Percentiles rank a stretch among this genome's conserved stretches.
phyloP scores from a whole-genome alignment of 2,888 invertebrate species.

The Brenthis hecate region DNA sequence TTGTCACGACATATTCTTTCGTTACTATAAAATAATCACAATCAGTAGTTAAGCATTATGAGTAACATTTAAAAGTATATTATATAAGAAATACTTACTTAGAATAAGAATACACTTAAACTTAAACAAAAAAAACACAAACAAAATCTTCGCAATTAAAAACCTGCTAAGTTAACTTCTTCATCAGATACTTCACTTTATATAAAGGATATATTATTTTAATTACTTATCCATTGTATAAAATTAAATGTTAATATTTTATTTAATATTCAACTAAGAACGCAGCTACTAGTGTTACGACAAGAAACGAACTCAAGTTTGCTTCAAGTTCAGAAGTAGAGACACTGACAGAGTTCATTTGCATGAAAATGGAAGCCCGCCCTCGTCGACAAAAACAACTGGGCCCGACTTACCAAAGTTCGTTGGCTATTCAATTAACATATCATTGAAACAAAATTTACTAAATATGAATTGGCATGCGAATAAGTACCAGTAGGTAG shows the following conservation, averaged over 20 bases:
- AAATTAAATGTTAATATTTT: neutral
- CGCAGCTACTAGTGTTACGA: conserved; percentile 40
- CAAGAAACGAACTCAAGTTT: conserved; percentile 37
- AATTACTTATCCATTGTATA: neutral
- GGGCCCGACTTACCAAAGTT: conserved; percentile 69
- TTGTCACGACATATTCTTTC: too few relatives aligned
- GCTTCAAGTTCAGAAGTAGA: conserved; percentile 44
- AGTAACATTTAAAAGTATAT: too few relatives aligned
- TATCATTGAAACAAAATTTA: conserved; percentile 36
- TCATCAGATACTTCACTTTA: neutral
- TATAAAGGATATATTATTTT: neutral
- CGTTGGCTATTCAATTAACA: conserved; percentile 40
- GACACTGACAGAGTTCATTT: conserved; percentile 55
- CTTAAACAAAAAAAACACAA: too few relatives aligned
- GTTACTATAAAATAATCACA: too few relatives aligned
- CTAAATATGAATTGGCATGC: conserved; percentile 34
- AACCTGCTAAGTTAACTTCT: too few relatives aligned
- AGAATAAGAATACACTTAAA: too few relatives aligned
- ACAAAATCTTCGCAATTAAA: too few relatives aligned
- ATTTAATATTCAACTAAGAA: conserved; percentile 1
- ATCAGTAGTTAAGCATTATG: too few relatives aligned
- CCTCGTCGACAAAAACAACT: conserved; percentile 50
- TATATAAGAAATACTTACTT: too few relatives aligned
- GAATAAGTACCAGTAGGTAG: conserved; percentile 30
- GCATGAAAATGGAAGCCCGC: conserved; percentile 67